These are phyloP conservation scores for Drosophila quinaria DNA, from an alignment of 2,888 invertebrate genomes.

Conservation along the genomic window DNA sequence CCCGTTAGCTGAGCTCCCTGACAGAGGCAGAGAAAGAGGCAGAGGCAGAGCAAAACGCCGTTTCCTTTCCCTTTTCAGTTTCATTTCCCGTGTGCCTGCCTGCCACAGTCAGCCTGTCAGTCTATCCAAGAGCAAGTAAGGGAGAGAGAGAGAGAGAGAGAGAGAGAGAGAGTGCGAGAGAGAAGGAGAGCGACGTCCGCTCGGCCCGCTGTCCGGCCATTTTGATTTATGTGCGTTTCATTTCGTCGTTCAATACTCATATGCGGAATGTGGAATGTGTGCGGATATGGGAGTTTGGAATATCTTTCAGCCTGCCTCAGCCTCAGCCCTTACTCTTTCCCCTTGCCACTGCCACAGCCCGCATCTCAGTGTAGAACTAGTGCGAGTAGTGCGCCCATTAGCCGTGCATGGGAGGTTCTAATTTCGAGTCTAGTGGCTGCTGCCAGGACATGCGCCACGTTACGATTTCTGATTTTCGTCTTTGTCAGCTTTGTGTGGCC, in stretches of 20 bases:
- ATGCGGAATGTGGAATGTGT: conserved; percentile 81
- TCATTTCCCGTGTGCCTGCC: conserved; percentile 79
- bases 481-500: conserved; percentile 76
- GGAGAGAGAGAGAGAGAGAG: conserved; percentile 17
- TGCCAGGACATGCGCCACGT: conserved; percentile 77
- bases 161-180: conserved; percentile 14
- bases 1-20: conserved; percentile 55
- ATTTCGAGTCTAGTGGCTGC: conserved; percentile 74
- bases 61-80: conserved; percentile 82
- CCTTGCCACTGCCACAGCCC: conserved; percentile 15
- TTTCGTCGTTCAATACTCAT: conserved; percentile 85
- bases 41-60: conserved; percentile 73
- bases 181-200: conserved; percentile 49
- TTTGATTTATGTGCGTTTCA: conserved; percentile 85
- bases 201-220: conserved; percentile 84
- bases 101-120: conserved; percentile 72
- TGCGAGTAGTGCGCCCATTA: conserved; percentile 72
- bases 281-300: conserved; percentile 84
- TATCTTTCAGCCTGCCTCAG: conserved; percentile 68
- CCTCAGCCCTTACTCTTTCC: conserved; percentile 21
- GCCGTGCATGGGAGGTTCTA: conserved; percentile 81
- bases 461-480: conserved; percentile 79
- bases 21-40: conserved; percentile 26
- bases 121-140: conserved; percentile 62
- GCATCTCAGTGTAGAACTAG: conserved; percentile 29